Base-by-base conservation (phyloP, 2,113 vertebrate species). In the Electrona antarctica region DNA sequence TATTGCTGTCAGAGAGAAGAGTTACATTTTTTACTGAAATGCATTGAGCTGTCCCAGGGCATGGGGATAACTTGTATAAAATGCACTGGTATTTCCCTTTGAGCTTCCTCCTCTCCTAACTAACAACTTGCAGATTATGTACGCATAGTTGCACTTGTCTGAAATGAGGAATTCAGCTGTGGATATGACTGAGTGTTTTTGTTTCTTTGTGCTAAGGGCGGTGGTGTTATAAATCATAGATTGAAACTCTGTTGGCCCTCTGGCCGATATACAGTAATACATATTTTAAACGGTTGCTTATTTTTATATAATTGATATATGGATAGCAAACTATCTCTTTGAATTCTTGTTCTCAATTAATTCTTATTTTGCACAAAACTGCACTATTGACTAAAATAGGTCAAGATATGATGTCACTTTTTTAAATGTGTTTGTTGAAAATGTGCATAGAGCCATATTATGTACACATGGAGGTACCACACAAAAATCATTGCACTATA, bases 391-490 rank as follows among this genome's bases (percentile, higher is more conserved):
- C 78, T 77, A 72, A 56, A 75, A 52, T 57, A 73, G 75, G 84
- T 88, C 74, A 80, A 60, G 59, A 87, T 64, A 64, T 85, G 87
- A 92, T 92, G 91, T 92, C 88, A 86, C 77, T 82, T 87, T 85
- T 15, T 73, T 12, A 88, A 81, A 82, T 87, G 81, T 77, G 6
- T 21, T 56, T 72, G 67, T 52, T 78, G 73, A 77, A 48, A 50
- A 55, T 12, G 9, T 71, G 73, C 72, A 70, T 73, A 80, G 71
- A 86, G 82, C 81, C 86, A 85, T 86, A 84, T 21, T 67, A 41
- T 41, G 11, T 80, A 83, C 67, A 69, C 55, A 48, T 55, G 62
- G 21, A 71, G 46, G 46, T 70, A 76, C 61, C 55, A 72, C 75
- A 59, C 75, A 28, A 71, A 65, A 49, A 64, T 55, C 28, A 13